Conservation (phyloP, 2,797 vertebrate genomes). For the Galago senegalensis region DNA sequence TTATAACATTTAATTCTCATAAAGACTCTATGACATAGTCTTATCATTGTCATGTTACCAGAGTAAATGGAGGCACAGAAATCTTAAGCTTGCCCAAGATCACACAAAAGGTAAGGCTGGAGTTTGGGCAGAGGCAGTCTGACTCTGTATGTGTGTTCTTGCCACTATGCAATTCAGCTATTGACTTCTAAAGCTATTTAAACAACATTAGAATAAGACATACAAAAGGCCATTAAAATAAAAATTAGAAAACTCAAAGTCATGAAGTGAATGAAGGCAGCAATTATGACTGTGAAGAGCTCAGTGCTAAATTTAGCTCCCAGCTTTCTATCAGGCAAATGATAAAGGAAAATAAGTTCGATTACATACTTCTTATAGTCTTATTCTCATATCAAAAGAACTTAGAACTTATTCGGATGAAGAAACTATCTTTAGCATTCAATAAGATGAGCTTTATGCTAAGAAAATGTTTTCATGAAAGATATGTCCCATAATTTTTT, state of each 20-base stretch:
- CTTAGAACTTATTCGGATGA: constrained; percentile 20
- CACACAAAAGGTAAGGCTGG: neutral
- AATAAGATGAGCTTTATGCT: constrained; percentile 50
- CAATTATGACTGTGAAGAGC: constrained; percentile 8
- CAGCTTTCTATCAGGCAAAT: constrained; percentile 47
- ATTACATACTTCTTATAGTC: neutral
- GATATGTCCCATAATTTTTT: neutral
- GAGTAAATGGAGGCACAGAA: neutral
- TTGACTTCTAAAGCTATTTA: constrained; percentile 44
- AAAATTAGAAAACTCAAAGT: constrained; percentile 41
- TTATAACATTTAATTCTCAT: neutral
- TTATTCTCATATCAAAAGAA: constrained; percentile 19
- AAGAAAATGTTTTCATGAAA: constrained; percentile 53
- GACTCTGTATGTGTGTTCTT: neutral
- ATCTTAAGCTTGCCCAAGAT: neutral
- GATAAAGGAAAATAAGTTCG: constrained; percentile 59
- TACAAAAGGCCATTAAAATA: constrained; percentile 4
- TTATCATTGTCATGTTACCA: neutral
- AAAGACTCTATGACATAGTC: neutral
- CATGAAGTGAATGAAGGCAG: neutral
- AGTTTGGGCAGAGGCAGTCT: neutral
- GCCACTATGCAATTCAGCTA: neutral
- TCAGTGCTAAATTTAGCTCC: constrained; percentile 55
- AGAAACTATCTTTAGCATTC: constrained; percentile 23
- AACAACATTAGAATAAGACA: constrained; percentile 26